Base-by-base conservation (phyloP, 2,113 vertebrate species). In the Carlito syrichta region DNA sequence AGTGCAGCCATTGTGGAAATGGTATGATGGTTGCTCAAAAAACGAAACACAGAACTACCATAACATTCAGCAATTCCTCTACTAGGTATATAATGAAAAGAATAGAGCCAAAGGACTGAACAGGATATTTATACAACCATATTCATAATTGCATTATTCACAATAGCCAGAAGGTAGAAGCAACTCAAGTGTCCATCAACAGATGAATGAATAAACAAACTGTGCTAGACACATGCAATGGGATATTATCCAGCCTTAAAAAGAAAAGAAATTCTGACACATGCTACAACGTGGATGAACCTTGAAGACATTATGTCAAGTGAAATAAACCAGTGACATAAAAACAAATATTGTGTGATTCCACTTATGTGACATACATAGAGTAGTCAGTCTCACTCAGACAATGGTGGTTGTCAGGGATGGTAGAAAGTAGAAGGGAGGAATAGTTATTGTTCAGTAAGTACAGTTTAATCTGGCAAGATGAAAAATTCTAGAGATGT, bases 261-360 rank as follows among this genome's bases (percentile, higher is more conserved):
- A 74, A n/a, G 48, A 62, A 54, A 50, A 32, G n/a, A 38, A 45
- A 54, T 83, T 73, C 19, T 27, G 62, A n/a, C 48, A 43, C 1
- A 25, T 1, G 17, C 8, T 22, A 60, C 12, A 43, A 7, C 12
- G 48, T 25, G 40, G 54, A 58, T 68, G 54, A 81, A 73, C 45
- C 25, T 14, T n/a, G 3, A 63, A 96, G 35, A 43, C 32, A 32
- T 45, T n/a, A 66, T 8, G 16, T 22, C 14, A 45, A 40, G 25
- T 54, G 66, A 66, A 58, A 19, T 7, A 30, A 82, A 16, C 17
- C 60, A 23, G 56, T 79, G 14, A 9, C 32, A 38, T 35, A 93
- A 62, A 10, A 30, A 77, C 1, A 52, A 35, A 27, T 4, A 25
- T 0, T n/a, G 3, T 16, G 22, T 11, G 10, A 17, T n/a, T 52